Conservation (phyloP, 2,113 vertebrate genomes). For the Hemibagrus wyckioides region DNA sequence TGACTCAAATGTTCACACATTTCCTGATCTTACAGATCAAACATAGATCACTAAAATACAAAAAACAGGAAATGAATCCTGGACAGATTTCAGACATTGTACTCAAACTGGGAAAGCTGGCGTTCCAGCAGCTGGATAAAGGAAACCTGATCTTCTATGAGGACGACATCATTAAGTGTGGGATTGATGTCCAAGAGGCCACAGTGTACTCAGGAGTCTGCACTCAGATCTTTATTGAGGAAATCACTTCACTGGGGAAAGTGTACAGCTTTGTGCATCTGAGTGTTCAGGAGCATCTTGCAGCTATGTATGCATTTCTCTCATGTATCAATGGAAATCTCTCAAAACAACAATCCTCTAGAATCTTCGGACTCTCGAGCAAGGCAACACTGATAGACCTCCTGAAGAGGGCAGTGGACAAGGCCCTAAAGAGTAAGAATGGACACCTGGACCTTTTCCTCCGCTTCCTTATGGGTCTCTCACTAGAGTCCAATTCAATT, state of each 20-base stretch:
- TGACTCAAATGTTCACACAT: too few species aligned
- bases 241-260: background rate
- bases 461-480: conserved; percentile 18
- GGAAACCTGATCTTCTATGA: conserved; percentile 11
- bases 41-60: background rate
- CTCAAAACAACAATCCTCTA: background rate
- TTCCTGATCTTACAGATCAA: too few species aligned
- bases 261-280: conserved; percentile 32
- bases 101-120: conserved; percentile 25
- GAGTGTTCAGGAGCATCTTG: conserved; percentile 28
- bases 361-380: background rate
- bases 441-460: conserved; percentile 12
- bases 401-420: background rate
- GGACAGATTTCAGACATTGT: background rate
- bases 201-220: conserved; percentile 24
- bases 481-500: background rate
- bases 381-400: background rate
- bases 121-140: conserved; percentile 16
- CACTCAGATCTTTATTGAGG: conserved; percentile 27
- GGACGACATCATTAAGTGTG: conserved; percentile 2
- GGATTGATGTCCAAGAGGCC: background rate
- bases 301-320: conserved; percentile 16
- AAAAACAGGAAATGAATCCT: background rate
- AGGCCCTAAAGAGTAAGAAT: background rate
- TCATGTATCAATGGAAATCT: background rate